phyloP scores from a whole-genome alignment of 2,113 vertebrate species.

The Corythaixoides concolor region DNA sequence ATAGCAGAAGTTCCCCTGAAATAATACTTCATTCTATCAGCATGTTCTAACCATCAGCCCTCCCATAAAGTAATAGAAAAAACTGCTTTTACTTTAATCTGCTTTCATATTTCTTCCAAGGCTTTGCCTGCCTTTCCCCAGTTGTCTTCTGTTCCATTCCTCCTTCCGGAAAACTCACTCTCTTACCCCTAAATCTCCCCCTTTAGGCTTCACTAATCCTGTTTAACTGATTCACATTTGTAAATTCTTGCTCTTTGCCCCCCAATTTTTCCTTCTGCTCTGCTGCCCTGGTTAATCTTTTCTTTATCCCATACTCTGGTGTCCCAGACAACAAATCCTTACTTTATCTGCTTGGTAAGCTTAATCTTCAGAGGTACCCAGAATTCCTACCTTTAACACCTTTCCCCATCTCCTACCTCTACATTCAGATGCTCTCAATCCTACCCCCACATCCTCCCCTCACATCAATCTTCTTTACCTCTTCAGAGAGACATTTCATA shows the following conservation, averaged over 20 bases:
- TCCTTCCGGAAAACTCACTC: not conserved
- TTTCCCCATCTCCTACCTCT: not conserved
- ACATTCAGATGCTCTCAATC: not conserved
- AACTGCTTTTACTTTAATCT: not conserved
- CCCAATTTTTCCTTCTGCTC: not conserved
- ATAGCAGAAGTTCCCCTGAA: not conserved
- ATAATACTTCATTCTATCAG: not conserved
- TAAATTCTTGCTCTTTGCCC: not conserved
- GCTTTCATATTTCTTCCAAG: not conserved
- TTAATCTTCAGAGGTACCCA: not conserved
- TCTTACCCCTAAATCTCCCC: not conserved
- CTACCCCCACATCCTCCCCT: not conserved
- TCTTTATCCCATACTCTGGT: not conserved
- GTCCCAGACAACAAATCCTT: slow-evolving; percentile 4
- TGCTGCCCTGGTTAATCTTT: not conserved
- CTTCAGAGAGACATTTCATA: not conserved
- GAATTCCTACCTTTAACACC: not conserved
- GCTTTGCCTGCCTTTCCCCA: not conserved
- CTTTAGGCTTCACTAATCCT: slow-evolving; percentile 5
- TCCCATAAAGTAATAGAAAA: not conserved
- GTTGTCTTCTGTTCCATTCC: not conserved
- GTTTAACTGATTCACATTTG: not conserved
- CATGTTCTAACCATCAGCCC: not conserved
- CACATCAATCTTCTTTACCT: not conserved
- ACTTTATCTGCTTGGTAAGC: not conserved